Conservation (phyloP, 2,888 invertebrate species). For the Siphlonurus alternatus region DNA sequence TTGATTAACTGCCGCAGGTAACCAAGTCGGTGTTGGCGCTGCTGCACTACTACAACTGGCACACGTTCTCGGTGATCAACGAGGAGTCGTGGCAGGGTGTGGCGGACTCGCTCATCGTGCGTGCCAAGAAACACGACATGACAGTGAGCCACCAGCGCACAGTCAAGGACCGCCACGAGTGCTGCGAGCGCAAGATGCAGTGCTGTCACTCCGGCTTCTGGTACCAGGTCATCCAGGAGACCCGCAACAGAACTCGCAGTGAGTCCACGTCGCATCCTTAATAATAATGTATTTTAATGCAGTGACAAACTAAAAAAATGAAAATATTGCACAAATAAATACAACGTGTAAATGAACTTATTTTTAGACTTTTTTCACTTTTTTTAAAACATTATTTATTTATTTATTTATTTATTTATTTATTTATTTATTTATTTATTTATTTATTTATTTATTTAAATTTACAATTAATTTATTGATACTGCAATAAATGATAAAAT, state of each 20-base stretch:
- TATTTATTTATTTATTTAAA: too few relatives aligned
- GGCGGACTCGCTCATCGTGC: conserved; percentile 58
- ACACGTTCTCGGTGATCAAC: conserved; percentile 76
- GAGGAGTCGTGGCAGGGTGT: conserved; percentile 70
- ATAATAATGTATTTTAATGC: conserved; percentile 2
- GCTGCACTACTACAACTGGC: conserved; percentile 82
- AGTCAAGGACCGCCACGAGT: conserved; percentile 53
- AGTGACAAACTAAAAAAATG: background rate
- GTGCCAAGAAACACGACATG: conserved; percentile 59
- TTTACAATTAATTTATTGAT: too few relatives aligned
- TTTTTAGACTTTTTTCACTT: background rate
- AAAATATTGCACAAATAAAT: too few relatives aligned
- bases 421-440: too few relatives aligned
- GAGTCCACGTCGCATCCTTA: conserved; percentile 24
- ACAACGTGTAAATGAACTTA: conserved; percentile 4
- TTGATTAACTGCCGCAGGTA: too few relatives aligned
- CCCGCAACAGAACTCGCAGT: conserved; percentile 73
- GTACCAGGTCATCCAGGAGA: conserved; percentile 69
- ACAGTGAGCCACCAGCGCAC: conserved; percentile 62
- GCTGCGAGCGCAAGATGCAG: conserved; percentile 54
- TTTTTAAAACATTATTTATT: too few relatives aligned
- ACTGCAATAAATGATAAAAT: too few relatives aligned
- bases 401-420: too few relatives aligned
- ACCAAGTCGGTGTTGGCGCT: conserved; percentile 88
- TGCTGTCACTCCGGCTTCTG: conserved; percentile 67